A percentile compares a stretch with the other conserved stretches of the same genome.
These are phyloP conservation scores for Charina bottae DNA, from an alignment of 2,113 vertebrate species.

Conservation along the genomic window DNA sequence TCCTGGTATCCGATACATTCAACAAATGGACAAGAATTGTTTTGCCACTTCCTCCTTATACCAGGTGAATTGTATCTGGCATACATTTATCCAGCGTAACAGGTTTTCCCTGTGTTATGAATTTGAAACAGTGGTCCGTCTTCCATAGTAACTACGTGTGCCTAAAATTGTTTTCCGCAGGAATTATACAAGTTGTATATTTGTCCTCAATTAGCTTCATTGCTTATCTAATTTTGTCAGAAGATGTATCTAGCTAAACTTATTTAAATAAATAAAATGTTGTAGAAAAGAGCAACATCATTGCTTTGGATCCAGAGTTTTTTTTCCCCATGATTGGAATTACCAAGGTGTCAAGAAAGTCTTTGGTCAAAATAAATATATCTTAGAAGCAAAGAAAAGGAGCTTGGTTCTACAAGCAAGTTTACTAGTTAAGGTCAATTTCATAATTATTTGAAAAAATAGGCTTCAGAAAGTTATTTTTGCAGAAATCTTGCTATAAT, in stretches of 20 bases:
- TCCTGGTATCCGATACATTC: conserved; percentile 93
- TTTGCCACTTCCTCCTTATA: conserved; percentile 89
- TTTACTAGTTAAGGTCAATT: too few relatives aligned
- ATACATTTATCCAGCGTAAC: not conserved
- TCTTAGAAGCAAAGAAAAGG: too few relatives aligned
- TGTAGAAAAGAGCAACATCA: conserved; percentile 12
- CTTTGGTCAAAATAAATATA: too few relatives aligned
- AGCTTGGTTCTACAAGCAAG: too few relatives aligned
- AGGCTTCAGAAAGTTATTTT: too few relatives aligned
- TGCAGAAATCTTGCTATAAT: too few relatives aligned
- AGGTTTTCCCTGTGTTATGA: not conserved
- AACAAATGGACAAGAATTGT: conserved; percentile 97
- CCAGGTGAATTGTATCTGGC: conserved; percentile 78
- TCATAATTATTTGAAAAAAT: too few relatives aligned
- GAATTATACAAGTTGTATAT: not conserved
- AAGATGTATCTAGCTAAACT: not conserved
- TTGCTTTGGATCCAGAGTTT: not conserved
- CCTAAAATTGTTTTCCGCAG: not conserved
- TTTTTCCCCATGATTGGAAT: not conserved
- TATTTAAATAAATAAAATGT: not conserved
- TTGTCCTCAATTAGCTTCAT: not conserved
- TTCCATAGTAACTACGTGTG: not conserved
- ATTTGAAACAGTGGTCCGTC: not conserved
- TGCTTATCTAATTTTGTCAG: not conserved
- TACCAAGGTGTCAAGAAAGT: too few relatives aligned